Base-by-base conservation (phyloP, 1,140 invertebrate species). In the Brachionus asplanchnoidis region DNA sequence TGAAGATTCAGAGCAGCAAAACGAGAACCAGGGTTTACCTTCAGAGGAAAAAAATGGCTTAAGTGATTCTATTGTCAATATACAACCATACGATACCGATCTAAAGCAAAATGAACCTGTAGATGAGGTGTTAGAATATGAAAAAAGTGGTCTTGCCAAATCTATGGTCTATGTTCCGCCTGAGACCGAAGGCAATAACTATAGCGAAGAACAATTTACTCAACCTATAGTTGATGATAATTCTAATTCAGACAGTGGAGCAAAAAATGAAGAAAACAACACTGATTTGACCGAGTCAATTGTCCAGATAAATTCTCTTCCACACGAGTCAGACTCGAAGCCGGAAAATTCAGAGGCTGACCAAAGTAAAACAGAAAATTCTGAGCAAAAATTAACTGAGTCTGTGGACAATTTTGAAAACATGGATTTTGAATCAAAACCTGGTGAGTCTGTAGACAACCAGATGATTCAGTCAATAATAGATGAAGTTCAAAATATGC, bases 231-330 rank as follows among this genome's bases (percentile, higher is more conserved):
- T 6, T n/a, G 42, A 80, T 3, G 50, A 36, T 4, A 17, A 82
- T 36, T n/a, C 23, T 32, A 53, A 32, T 44, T 5, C 32, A 36
- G 11, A 80, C 4, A 26, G 65, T n/a, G 26, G n/a, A 14, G 26
- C 12, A 7, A n/a, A n/a, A 40, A 26, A 82, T 82, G 53, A 80
- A n/a, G 77, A 65, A 82, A 82, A 65, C 40, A 36, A 9, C 53
- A 20, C n/a, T 20, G 53, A 46, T 42, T 17, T 65, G 28, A 50
- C 73, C 6, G 73, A 77, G 32, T 77, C 73, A 50, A 77, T 77
- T 14, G 20, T 77, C 12, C 26, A 77, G 17, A 77, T 77, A 36
- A 44, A 77, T 26, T 50, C 73, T 26, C 8, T 77, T 12, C 42
- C 73, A 5, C 20, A 26, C 23, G 42, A 77, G 12, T 36, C 26